Evolutionary conservation across 1,140 invertebrate species (phyloP), one percentile per base, ranked within the genome.

Genomic region (Hesperophylax magnus): DNA sequence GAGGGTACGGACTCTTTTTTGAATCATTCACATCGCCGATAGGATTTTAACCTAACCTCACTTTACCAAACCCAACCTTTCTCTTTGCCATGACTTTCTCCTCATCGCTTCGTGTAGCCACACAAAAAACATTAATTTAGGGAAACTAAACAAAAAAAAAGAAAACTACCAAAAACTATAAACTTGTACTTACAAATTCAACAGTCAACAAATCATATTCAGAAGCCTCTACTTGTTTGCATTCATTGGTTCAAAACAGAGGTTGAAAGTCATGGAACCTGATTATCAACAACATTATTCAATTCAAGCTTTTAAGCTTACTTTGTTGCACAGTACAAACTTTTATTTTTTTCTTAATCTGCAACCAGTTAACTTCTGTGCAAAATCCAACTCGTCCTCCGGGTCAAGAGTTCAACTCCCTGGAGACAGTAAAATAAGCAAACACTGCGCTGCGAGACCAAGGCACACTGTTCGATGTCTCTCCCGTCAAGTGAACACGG

Each of bases 361-460:
- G n/a, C 20, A n/a, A 58, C 5, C 56, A 18, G 20, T 17, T 58
- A 18, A 58, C 56, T 58, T 58, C 56, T 58, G 56, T 58, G 56
- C 9, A 11, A n/a, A 18, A 58, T 58, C 20, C 56, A 9, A 58
- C 56, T 18, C 5, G n/a, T 58, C n/a, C 56, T 11, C 6, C n/a
- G 20, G 56, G 56, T 58, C 56, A 58, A 58, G 20, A 58, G 56
- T 58, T 58, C 56, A 58, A 58, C 6, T 58, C 56, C 56, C n/a
- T 2, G 20, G 8, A 31, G 27, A 65, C 63, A 65, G 17, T 4
- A 27, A 65, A 65, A 22, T 61, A 61, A 61, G 24, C 24, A 17
- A 22, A 20, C 3, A 22, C 20, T 58, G n/a, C n/a, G 56, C 8
- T 58, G 20, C 56, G n/a, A 58, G 39, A 11, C 39, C 39, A 14